Conservation (phyloP, 1,140 invertebrate genomes). For the Leguminivora glycinivorella region DNA sequence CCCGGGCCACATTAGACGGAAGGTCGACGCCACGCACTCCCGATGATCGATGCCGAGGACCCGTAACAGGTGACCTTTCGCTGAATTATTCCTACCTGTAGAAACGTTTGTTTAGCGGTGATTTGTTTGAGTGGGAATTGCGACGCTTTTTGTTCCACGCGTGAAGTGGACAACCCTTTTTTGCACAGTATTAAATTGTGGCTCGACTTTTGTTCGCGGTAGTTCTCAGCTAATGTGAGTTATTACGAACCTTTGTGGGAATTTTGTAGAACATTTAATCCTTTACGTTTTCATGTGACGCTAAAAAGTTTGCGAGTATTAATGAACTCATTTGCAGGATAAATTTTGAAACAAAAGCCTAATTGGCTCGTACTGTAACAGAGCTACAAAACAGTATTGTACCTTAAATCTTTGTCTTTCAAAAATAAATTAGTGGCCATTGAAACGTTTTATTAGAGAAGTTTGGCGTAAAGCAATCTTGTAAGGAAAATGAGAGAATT, state of each 20-base stretch:
- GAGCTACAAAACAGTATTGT: slow-evolving; percentile 15
- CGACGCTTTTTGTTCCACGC: slow-evolving; percentile 52
- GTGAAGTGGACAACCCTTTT: slow-evolving; percentile 47
- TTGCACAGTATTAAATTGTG: slow-evolving; percentile 48
- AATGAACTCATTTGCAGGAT: neutral
- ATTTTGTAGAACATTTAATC: neutral
- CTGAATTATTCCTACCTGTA: slow-evolving; percentile 74
- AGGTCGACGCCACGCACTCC: slow-evolving; percentile 67
- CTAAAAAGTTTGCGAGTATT: neutral
- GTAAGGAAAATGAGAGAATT: slow-evolving; percentile 30
- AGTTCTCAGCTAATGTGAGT: slow-evolving; percentile 24
- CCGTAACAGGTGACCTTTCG: slow-evolving; percentile 75
- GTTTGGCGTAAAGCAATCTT: slow-evolving; percentile 28
- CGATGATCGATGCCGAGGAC: slow-evolving; percentile 76
- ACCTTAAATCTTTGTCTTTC: slow-evolving; percentile 21
- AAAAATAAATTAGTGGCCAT: slow-evolving; percentile 26
- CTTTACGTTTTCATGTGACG: neutral
- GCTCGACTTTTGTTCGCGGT: slow-evolving; percentile 32
- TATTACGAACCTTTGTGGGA: neutral
- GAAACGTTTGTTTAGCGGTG: slow-evolving; percentile 73
- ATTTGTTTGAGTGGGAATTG: slow-evolving; percentile 71
- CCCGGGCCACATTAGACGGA: slow-evolving; percentile 70
- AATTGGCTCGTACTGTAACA: slow-evolving; percentile 18
- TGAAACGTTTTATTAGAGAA: slow-evolving; percentile 28
- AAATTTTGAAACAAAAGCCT: neutral